These are phyloP conservation scores for Coenonympha arcania DNA, from an alignment of 2,888 invertebrate species.

Conservation along the genomic window DNA sequence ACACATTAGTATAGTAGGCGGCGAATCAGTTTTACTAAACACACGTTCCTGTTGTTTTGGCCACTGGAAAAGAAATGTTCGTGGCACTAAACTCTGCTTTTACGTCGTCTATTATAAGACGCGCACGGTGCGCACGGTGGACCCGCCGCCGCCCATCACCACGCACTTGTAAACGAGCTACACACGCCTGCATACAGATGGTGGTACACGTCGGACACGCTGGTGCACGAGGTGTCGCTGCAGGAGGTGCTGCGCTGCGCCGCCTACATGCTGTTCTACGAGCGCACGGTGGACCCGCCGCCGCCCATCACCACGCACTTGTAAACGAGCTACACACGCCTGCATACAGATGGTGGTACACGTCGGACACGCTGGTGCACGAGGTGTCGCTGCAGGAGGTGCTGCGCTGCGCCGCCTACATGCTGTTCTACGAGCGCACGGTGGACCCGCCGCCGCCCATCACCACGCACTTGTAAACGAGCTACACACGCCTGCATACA, in stretches of 20 bases:
- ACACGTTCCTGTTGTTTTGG: no score
- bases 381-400: conserved; percentile 87
- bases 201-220: conserved; percentile 90
- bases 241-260: conserved; percentile 87
- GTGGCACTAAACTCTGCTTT: no score
- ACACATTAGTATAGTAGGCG: no score
- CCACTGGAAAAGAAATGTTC: no score
- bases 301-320: conserved; percentile 32
- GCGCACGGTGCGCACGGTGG: conserved; percentile 53
- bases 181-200: conserved; percentile 71
- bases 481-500: background rate
- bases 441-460: conserved; percentile 32
- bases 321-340: no score
- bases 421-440: conserved; percentile 90
- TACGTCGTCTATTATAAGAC: no score
- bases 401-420: conserved; percentile 88
- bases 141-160: conserved; percentile 30
- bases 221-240: conserved; percentile 85
- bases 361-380: conserved; percentile 88
- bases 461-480: conserved; percentile 22
- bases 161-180: conserved; percentile 14
- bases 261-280: conserved; percentile 96
- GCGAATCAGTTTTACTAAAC: no score
- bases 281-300: conserved; percentile 59
- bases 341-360: conserved; percentile 91